Conservation (phyloP, 2,888 invertebrate species). For the Melipona beecheii region DNA sequence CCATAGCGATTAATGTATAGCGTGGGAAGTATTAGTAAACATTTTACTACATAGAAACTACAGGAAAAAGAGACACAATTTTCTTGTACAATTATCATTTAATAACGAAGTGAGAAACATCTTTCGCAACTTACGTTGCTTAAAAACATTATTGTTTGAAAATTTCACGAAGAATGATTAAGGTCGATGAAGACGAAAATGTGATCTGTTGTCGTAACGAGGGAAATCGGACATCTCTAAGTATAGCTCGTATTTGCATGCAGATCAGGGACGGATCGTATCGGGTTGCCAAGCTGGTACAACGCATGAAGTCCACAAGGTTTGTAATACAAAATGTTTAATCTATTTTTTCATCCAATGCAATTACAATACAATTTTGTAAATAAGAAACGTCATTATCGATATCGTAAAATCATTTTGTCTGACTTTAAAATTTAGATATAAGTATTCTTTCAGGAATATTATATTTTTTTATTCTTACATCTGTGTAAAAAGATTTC, state of each 20-base stretch:
- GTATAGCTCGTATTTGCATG: slow-evolving; percentile 74
- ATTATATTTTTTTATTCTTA: background rate
- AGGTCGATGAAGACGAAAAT: slow-evolving; percentile 71
- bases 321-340: slow-evolving; percentile 32
- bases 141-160: slow-evolving; percentile 19
- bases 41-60: background rate
- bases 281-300: slow-evolving; percentile 62
- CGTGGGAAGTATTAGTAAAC: slow-evolving; percentile 41
- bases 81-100: background rate
- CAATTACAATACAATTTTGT: background rate
- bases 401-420: no score
- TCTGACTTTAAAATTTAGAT: background rate
- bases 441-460: background rate
- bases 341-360: background rate
- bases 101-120: background rate
- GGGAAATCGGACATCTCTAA: slow-evolving; percentile 77
- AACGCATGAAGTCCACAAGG: slow-evolving; percentile 41
- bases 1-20: background rate
- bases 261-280: slow-evolving; percentile 69
- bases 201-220: slow-evolving; percentile 71
- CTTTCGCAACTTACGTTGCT: background rate
- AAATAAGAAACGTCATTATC: background rate
- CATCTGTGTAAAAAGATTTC: background rate
- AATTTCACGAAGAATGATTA: slow-evolving; percentile 63
- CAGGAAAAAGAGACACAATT: background rate